These are phyloP conservation scores for Dendroctonus ponderosae DNA, from an alignment of 1,140 invertebrate genomes.

Conservation along the genomic window DNA sequence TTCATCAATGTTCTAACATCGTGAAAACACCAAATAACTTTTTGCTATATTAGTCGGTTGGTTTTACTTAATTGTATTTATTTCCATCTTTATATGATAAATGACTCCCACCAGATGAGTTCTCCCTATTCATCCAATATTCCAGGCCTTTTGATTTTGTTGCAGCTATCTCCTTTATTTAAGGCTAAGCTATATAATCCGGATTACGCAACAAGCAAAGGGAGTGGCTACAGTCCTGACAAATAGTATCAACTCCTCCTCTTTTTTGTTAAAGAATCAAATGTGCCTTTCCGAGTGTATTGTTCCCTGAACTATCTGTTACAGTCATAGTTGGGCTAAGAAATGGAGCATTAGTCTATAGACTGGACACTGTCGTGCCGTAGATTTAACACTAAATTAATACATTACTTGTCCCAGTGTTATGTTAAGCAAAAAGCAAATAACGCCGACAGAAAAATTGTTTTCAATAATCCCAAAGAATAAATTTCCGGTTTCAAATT, in stretches of 20 bases:
- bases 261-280: slow-evolving; percentile 24
- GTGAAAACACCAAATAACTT: no score
- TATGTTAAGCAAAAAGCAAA: no score
- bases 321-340: slow-evolving; percentile 24
- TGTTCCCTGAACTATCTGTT: slow-evolving; percentile 28
- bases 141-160: slow-evolving; percentile 19
- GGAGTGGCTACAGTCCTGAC: slow-evolving; percentile 28
- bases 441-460: no score
- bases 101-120: no score
- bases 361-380: neutral
- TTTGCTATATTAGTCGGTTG: no score
- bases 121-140: neutral
- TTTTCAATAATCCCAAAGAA: no score
- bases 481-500: no score
- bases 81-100: no score
- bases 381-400: no score
- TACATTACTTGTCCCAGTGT: no score
- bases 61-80: no score
- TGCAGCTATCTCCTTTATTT: slow-evolving; percentile 18
- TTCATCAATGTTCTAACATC: no score
- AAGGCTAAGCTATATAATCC: slow-evolving; percentile 25
- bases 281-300: slow-evolving; percentile 20
- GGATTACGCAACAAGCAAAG: slow-evolving; percentile 34
- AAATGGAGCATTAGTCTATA: slow-evolving; percentile 6
- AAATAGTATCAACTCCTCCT: slow-evolving; percentile 28